phyloP scores from a whole-genome alignment of 2,888 invertebrate genomes.

The Apodemia duryi region DNA sequence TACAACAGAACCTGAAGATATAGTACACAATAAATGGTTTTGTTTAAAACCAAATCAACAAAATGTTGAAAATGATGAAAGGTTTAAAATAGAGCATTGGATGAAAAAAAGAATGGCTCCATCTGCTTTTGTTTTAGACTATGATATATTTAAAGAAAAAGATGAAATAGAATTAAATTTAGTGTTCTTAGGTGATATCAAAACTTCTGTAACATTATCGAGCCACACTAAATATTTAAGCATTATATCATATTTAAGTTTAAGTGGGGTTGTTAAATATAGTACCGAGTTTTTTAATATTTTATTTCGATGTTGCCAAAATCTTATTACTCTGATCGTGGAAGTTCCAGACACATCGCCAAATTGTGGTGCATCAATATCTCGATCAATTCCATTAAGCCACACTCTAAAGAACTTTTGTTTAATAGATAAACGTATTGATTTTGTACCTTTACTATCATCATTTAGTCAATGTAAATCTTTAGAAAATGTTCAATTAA shows the following conservation, averaged over 20 bases:
- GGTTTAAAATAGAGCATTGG: constrained; percentile 26
- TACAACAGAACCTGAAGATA: constrained; percentile 31
- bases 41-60: constrained; percentile 34
- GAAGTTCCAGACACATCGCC: constrained; percentile 38
- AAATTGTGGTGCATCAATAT: constrained; percentile 39
- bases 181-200: constrained; percentile 38
- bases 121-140: constrained; percentile 42
- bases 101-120: constrained; percentile 43
- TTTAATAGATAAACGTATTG: constrained; percentile 46
- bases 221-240: constrained; percentile 43
- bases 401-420: constrained; percentile 52
- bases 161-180: constrained; percentile 42
- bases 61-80: constrained; percentile 20
- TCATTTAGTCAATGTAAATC: constrained; percentile 48
- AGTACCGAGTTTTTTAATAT: constrained; percentile 52
- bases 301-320: constrained; percentile 49
- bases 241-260: constrained; percentile 56
- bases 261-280: constrained; percentile 46
- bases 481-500: constrained; percentile 55
- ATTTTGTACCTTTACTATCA: constrained; percentile 47
- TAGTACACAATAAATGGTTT: constrained; percentile 42
- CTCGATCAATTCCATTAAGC: constrained; percentile 44
- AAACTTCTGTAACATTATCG: constrained; percentile 41
- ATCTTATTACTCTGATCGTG: constrained; percentile 51
- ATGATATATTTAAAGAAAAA: constrained; percentile 46